Evolutionary conservation across 35 echinoderm and acorn worm species (phyloP).

Genomic region (Ptychodera flava): DNA sequence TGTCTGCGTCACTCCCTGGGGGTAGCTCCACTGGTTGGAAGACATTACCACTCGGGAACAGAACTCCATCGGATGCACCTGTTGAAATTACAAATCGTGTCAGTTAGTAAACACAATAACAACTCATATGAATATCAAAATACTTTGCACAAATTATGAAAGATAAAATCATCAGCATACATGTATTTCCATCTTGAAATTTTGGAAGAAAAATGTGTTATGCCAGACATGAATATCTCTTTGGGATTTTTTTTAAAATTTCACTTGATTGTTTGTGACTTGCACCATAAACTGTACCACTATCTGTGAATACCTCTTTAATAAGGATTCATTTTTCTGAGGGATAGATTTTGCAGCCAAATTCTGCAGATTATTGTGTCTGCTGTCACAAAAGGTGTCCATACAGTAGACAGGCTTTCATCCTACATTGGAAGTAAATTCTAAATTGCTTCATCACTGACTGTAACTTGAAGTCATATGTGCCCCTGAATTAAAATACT

Average conservation of each 20-base stretch:
- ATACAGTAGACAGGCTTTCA: no score
- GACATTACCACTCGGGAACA: constrained; percentile 9
- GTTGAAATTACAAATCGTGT: background rate
- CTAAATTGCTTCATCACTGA: no score
- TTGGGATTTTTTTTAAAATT: background rate
- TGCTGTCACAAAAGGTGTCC: background rate
- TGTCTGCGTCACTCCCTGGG: background rate
- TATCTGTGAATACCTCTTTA: background rate
- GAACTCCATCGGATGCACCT: background rate
- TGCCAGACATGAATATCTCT: background rate
- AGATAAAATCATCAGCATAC: background rate
- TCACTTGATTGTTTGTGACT: background rate
- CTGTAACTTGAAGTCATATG: no score
- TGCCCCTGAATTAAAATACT: no score
- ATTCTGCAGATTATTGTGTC: background rate
- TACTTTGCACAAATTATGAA: background rate
- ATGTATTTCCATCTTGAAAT: background rate
- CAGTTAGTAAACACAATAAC: background rate
- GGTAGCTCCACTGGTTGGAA: background rate
- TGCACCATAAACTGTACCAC: background rate
- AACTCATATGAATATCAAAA: background rate
- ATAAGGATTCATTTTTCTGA: no score
- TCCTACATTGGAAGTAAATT: no score
- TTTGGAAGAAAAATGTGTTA: no score
- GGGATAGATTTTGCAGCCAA: no score